Conservation (phyloP, 1,140 invertebrate species). For the Cotesia chilonis region DNA sequence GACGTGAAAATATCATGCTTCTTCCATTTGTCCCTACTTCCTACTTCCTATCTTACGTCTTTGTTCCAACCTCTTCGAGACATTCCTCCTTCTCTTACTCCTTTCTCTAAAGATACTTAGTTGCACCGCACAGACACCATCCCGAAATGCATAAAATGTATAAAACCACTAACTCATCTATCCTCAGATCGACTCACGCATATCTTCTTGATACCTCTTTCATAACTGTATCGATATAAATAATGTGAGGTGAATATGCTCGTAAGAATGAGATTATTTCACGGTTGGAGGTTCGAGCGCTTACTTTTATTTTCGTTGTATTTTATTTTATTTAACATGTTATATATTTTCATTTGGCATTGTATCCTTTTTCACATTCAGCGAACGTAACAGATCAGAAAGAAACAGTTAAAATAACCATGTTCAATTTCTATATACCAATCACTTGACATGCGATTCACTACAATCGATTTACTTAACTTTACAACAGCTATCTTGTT, state of each 20-base stretch:
- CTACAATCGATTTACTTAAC: too few species aligned
- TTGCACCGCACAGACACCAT: too few species aligned
- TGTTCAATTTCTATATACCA: too few species aligned
- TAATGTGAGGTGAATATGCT: slow-evolving; percentile 20
- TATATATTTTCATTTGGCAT: neutral
- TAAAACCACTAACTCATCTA: neutral
- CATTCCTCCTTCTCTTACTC: too few species aligned
- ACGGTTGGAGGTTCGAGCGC: slow-evolving; percentile 12
- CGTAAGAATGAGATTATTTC: slow-evolving; percentile 29
- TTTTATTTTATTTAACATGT: neutral
- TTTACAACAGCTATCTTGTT: too few species aligned
- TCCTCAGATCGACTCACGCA: too few species aligned
- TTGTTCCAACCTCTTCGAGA: too few species aligned
- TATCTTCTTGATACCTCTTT: neutral
- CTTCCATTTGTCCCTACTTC: slow-evolving; percentile 26
- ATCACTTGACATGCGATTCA: too few species aligned
- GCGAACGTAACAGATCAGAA: too few species aligned
- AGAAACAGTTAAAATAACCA: too few species aligned
- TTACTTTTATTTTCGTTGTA: neutral
- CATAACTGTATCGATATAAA: slow-evolving; percentile 12
- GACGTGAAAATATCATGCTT: slow-evolving; percentile 7
- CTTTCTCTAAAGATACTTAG: too few species aligned
- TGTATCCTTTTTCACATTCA: too few species aligned
- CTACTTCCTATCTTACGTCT: slow-evolving; percentile 6
- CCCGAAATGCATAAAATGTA: neutral